These are phyloP conservation scores for Nasonia giraulti DNA, from an alignment of 1,140 invertebrate species.

Conservation along the genomic window DNA sequence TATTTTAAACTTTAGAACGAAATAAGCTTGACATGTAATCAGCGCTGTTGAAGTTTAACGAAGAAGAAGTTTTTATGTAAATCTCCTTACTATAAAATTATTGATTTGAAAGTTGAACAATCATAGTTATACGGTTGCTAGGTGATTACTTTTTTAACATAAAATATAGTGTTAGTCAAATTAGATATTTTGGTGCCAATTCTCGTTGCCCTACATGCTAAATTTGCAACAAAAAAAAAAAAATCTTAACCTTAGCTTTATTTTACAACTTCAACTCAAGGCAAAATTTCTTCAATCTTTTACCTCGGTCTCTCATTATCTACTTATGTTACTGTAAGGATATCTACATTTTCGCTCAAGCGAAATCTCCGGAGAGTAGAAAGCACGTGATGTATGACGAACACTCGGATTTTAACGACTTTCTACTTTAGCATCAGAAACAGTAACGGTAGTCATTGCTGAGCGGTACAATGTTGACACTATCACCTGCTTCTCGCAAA, in stretches of 20 bases:
- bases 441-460: too few relatives aligned
- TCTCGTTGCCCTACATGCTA: too few relatives aligned
- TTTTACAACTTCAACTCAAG: neutral
- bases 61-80: too few relatives aligned
- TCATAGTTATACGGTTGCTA: neutral
- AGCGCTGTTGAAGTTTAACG: too few relatives aligned
- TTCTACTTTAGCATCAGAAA: neutral
- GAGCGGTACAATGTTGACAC: neutral
- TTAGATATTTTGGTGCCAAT: too few relatives aligned
- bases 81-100: neutral
- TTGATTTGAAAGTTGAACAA: neutral
- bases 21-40: neutral
- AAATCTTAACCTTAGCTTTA: too few relatives aligned
- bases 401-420: conserved; percentile 19
- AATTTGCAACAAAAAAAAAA: neutral
- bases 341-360: neutral
- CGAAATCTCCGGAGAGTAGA: neutral
- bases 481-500: neutral
- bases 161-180: too few relatives aligned
- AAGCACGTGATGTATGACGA: conserved; percentile 6
- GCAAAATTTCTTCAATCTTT: neutral
- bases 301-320: too few relatives aligned
- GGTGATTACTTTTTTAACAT: too few relatives aligned
- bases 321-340: too few relatives aligned
- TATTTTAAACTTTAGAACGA: neutral